Percentiles rank a stretch among this genome's conserved stretches.
These are phyloP conservation scores for Ctenosaura bakeri DNA, from an alignment of 2,797 vertebrate species.

Conservation along the genomic window DNA sequence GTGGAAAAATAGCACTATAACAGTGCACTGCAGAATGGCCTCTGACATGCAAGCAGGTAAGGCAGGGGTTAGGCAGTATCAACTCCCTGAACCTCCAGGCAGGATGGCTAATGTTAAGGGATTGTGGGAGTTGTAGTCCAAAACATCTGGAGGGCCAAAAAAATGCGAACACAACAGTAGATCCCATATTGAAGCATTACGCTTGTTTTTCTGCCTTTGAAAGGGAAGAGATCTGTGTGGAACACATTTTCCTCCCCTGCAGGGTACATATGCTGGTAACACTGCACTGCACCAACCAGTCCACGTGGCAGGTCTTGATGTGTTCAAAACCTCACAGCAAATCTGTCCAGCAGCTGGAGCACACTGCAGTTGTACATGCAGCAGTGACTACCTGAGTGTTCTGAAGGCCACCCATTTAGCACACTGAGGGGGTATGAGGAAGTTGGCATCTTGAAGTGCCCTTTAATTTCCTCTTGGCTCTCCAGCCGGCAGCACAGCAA, in stretches of 20 bases:
- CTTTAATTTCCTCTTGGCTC: neutral
- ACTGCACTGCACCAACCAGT: neutral
- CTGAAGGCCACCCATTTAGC: neutral
- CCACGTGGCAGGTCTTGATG: neutral
- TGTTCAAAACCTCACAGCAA: neutral
- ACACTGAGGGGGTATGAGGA: rapidly evolving
- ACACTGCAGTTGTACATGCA: neutral
- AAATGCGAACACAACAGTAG: neutral
- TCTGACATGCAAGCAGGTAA: neutral
- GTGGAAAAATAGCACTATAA: too few species aligned
- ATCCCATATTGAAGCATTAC: neutral
- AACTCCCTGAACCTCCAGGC: neutral
- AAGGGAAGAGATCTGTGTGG: neutral
- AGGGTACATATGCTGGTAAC: neutral
- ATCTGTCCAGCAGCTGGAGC: neutral
- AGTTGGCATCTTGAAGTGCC: neutral
- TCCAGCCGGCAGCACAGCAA: neutral
- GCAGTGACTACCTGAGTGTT: neutral
- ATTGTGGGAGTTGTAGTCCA: neutral
- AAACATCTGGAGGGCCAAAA: neutral
- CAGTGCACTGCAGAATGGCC: too few species aligned
- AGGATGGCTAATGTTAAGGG: neutral
- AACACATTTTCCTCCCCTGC: neutral
- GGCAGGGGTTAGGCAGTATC: neutral
- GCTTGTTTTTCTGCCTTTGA: neutral